A percentile compares a stretch with the other conserved stretches of the same genome.
Evolutionary conservation across 2,888 invertebrate genomes (phyloP).

Genomic region (Oligia latruncula): DNA sequence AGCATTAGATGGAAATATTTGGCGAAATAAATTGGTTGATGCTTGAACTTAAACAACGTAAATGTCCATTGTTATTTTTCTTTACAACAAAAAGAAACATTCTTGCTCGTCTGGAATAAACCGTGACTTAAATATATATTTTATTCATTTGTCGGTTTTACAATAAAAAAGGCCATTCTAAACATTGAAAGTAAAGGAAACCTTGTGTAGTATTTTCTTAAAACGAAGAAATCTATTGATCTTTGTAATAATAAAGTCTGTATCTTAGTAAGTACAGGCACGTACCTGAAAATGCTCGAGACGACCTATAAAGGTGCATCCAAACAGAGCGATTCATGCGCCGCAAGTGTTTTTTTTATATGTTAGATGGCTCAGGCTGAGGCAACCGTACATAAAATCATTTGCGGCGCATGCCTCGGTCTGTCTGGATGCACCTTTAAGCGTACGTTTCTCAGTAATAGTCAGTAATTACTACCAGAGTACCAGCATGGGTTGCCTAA

Average conservation of each 20-base stretch:
- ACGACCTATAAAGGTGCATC: slow-evolving; percentile 28
- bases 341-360: no score
- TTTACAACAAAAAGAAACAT: not conserved
- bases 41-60: not conserved
- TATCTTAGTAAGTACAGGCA: slow-evolving; percentile 7
- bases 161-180: not conserved
- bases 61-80: not conserved
- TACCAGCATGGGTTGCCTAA: slow-evolving; percentile 64
- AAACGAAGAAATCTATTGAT: slow-evolving; percentile 11
- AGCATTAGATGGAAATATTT: not conserved
- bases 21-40: not conserved
- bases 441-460: slow-evolving; percentile 61
- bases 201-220: not conserved
- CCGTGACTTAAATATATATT: not conserved
- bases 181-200: slow-evolving; percentile 19
- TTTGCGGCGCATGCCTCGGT: no score
- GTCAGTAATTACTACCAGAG: slow-evolving; percentile 66
- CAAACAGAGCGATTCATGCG: no score
- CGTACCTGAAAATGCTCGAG: slow-evolving; percentile 40
- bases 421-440: not conserved
- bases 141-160: not conserved
- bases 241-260: not conserved
- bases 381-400: no score
- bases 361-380: no score
- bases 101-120: not conserved